Evolutionary conservation across 2,113 vertebrate species (phyloP), one percentile per base, ranked within the genome.

Genomic region (Aythya baeri): DNA sequence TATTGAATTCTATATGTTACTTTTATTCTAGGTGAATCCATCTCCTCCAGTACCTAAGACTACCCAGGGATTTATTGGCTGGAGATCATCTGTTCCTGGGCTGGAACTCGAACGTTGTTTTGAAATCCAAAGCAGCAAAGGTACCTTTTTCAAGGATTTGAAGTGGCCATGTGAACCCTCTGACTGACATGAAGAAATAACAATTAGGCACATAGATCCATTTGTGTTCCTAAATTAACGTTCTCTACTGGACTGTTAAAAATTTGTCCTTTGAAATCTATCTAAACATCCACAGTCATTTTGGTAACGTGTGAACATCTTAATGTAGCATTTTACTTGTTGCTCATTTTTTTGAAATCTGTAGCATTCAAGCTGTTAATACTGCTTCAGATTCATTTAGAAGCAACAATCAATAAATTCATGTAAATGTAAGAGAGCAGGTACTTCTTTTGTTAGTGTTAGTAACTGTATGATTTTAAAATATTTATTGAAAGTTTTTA

Each of bases 41-140:
- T 99, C 98, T 4, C 98, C 98, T 31, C 98, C 98, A 1, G 52
- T 99, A 23, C 99, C 99, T 1, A 93, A 96, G 93, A 99, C 99
- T 1, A 98, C 97, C 1, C 98, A 99, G 93, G 98, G 98, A 7
- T 96, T 99, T 83, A 98, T 99, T 55, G 99, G 99, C 66, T 99
- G 99, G 99, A 97, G 98, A 57, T 99, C 98, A 0, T 62, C 83
- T 6, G 94, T 97, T 27, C 95, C 98, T 0, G 97, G 78, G n/a
- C 92, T 98, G 41, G 95, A 97, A 71, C 97, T 99, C 71, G 98
- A 99, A n/a, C 91, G 43, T 0, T 96, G 92, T 17, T 57, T 34
- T 18, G 92, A 94, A 74, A 91, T 97, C 74, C 88, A 17, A 2
- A 98, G 98, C 97, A 96, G 89, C 92, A 98, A 98, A 91, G 98